Percentiles rank a stretch among this genome's conserved stretches.
phyloP scores from a whole-genome alignment of 2,113 vertebrate genomes.

The Ginglymostoma cirratum region DNA sequence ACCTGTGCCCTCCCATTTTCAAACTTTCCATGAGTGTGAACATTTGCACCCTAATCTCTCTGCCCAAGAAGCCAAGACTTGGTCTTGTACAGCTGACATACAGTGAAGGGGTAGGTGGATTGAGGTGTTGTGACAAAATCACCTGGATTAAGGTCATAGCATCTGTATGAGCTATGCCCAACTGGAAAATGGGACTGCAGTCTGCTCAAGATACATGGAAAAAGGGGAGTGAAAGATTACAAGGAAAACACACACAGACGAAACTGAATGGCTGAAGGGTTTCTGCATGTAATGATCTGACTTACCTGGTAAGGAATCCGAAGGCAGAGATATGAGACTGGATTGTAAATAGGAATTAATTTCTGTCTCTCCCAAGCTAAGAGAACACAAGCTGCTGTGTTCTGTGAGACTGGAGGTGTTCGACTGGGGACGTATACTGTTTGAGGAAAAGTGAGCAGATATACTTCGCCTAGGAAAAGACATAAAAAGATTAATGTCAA shows the following conservation, averaged over 20 bases:
- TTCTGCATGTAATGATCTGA: background rate
- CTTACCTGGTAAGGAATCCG: conserved; percentile 4
- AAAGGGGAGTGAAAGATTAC: background rate
- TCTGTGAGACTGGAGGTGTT: background rate
- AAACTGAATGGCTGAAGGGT: background rate
- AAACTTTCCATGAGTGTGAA: no score
- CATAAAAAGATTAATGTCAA: background rate
- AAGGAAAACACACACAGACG: background rate
- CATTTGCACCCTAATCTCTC: no score
- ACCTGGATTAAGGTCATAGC: background rate
- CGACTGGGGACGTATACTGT: no score
- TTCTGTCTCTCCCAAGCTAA: background rate
- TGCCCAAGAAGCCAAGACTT: background rate
- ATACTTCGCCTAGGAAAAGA: background rate
- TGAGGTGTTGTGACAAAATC: background rate
- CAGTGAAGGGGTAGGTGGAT: background rate
- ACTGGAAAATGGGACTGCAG: background rate
- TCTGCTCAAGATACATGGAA: background rate
- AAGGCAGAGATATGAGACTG: background rate
- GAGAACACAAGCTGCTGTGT: background rate
- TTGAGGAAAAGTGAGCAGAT: background rate
- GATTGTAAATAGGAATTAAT: background rate
- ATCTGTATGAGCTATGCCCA: background rate
- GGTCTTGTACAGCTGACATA: background rate
- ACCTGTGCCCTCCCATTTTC: no score